Conservation (phyloP, 1,140 invertebrate genomes). For the Brevipalpus yothersi region DNA sequence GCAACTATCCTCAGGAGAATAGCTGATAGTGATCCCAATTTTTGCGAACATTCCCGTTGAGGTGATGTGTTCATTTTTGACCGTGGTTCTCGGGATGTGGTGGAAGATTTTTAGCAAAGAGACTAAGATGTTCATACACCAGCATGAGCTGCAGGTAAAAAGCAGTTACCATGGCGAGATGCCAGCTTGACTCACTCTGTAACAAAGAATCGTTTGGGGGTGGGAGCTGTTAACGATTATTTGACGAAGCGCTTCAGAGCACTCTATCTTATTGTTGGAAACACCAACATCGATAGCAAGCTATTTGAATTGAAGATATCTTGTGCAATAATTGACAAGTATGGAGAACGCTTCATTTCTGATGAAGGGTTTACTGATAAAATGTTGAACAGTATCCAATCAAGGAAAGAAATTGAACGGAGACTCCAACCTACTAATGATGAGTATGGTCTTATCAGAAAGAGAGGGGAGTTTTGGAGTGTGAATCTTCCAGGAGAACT, state of each 20-base stretch:
- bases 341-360: not conserved
- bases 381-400: too few species aligned
- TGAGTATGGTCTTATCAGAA: too few species aligned
- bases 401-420: too few species aligned
- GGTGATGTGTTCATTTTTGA: not conserved
- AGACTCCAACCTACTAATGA: too few species aligned
- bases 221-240: not conserved
- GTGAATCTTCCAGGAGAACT: too few species aligned
- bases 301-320: not conserved
- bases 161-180: not conserved
- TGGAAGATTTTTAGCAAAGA: not conserved
- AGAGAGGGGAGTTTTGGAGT: too few species aligned
- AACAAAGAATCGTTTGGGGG: not conserved
- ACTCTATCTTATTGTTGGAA: too few species aligned
- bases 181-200: not conserved
- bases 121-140: not conserved
- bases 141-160: not conserved
- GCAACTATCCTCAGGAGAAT: not conserved
- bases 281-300: not conserved
- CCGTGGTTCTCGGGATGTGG: not conserved
- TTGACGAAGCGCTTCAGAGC: not conserved
- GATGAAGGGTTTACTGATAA: too few species aligned
- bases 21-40: not conserved
- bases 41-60: not conserved
- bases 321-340: not conserved